Conservation (phyloP, 1,140 invertebrate genomes). For the Panulirus ornatus region DNA sequence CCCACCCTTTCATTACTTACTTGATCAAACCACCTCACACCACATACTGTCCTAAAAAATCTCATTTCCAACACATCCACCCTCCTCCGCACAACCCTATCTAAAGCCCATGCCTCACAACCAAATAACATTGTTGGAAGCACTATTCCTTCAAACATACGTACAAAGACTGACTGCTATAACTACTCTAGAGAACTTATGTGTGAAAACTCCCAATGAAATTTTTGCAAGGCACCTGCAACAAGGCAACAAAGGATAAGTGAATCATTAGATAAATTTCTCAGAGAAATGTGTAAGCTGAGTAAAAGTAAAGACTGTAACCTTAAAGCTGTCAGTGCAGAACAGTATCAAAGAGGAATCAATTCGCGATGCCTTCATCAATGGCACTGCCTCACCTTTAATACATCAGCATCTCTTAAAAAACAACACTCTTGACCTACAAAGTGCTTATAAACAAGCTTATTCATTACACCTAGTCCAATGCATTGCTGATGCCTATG, state of each 20-base stretch:
- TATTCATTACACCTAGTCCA: slow-evolving; percentile 33
- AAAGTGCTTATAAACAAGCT: slow-evolving; percentile 25
- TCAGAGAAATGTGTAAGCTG: slow-evolving; percentile 26
- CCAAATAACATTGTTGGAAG: no score
- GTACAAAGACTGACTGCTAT: neutral
- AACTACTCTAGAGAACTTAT: neutral
- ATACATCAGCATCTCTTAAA: slow-evolving; percentile 28
- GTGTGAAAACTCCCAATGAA: slow-evolving; percentile 26
- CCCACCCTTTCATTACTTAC: no score
- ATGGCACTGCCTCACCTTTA: slow-evolving; percentile 14
- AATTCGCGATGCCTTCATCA: slow-evolving; percentile 42
- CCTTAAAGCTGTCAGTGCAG: slow-evolving; percentile 33
- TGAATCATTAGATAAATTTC: slow-evolving; percentile 42
- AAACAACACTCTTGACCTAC: slow-evolving; percentile 36
- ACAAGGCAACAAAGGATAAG: slow-evolving; percentile 33
- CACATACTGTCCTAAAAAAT: no score
- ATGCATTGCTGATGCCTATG: neutral
- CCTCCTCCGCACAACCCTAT: no score
- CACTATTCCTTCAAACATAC: no score
- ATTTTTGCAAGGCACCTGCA: slow-evolving; percentile 50
- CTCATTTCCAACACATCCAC: no score
- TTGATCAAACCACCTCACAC: no score
- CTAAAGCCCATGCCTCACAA: no score
- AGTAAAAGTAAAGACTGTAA: slow-evolving; percentile 48
- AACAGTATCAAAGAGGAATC: slow-evolving; percentile 39